Evolutionary conservation across 2,113 vertebrate species (phyloP).

Genomic region (Holacanthus passer): DNA sequence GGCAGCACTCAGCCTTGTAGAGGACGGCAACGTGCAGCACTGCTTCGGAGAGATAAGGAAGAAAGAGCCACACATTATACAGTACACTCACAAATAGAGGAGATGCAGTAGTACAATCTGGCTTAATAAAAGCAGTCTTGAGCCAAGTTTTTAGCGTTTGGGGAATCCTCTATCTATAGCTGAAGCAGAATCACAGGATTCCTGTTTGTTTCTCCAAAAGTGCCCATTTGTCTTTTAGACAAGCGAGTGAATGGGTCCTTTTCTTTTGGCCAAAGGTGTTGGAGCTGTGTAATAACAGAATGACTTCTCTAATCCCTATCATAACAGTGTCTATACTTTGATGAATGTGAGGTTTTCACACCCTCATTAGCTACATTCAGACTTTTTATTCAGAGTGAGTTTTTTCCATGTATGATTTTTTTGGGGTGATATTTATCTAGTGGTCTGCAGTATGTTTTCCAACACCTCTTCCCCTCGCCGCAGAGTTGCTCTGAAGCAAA

Average conservation of each 20-base stretch:
- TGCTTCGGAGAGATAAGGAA: constrained; percentile 69
- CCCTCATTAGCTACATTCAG: constrained; percentile 16
- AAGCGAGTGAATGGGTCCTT: constrained; percentile 34
- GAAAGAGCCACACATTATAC: constrained; percentile 58
- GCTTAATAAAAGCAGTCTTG: constrained; percentile 44
- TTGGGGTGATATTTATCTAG: constrained; percentile 41
- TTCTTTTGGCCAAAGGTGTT: constrained; percentile 45
- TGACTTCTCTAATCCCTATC: constrained; percentile 11
- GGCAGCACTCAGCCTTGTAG: constrained; percentile 75
- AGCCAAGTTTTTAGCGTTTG: constrained; percentile 53
- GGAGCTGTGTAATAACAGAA: neutral
- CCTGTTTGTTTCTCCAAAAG: constrained; percentile 14
- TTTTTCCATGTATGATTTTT: constrained; percentile 26
- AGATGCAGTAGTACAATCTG: constrained; percentile 49
- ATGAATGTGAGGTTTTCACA: constrained; percentile 42
- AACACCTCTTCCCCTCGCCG: constrained; percentile 56
- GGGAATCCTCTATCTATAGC: constrained; percentile 55
- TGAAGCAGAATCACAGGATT: constrained; percentile 22
- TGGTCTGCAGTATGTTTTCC: constrained; percentile 60
- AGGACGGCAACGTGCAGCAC: constrained; percentile 65
- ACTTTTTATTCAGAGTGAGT: constrained; percentile 1
- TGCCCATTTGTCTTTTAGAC: neutral
- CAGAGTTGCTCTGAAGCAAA: constrained; percentile 66
- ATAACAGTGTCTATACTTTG: constrained; percentile 28
- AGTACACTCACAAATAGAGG: constrained; percentile 57